A percentile compares a stretch with the other conserved stretches of the same genome.
Evolutionary conservation across 2,113 vertebrate genomes (phyloP).

Genomic region (Chaetops frenatus): DNA sequence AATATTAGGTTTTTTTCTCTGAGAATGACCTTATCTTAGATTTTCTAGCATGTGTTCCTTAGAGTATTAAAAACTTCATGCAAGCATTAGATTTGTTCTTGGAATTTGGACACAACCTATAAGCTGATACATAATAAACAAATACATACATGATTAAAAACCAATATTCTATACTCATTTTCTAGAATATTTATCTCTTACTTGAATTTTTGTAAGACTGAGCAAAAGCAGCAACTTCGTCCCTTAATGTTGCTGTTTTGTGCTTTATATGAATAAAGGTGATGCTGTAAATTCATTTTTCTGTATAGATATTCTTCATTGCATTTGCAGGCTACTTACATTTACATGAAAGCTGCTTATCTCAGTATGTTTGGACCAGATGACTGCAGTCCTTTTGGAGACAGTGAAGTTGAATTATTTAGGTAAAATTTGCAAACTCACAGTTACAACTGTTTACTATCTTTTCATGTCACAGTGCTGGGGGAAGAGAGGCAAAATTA

Average conservation of each 20-base stretch:
- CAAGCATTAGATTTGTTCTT: background rate
- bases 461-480: background rate
- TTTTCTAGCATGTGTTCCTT: background rate
- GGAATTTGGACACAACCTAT: background rate
- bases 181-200: background rate
- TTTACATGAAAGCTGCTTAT: constrained; percentile 98
- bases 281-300: background rate
- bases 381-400: constrained; percentile 88
- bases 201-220: background rate
- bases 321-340: constrained; percentile 84
- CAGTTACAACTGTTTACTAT: background rate
- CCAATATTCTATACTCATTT: background rate
- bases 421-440: constrained; percentile 73
- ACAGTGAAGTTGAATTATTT: constrained; percentile 84
- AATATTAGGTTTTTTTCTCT: background rate
- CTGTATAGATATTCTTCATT: background rate
- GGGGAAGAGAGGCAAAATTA: background rate
- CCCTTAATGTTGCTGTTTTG: background rate
- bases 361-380: constrained; percentile 92
- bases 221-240: background rate
- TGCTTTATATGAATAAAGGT: background rate
- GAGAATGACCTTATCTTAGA: background rate
- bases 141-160: background rate
- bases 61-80: background rate
- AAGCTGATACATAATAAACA: background rate